Evolutionary conservation across 2,113 vertebrate species (phyloP).

Genomic region (Stegostoma tigrinum): DNA sequence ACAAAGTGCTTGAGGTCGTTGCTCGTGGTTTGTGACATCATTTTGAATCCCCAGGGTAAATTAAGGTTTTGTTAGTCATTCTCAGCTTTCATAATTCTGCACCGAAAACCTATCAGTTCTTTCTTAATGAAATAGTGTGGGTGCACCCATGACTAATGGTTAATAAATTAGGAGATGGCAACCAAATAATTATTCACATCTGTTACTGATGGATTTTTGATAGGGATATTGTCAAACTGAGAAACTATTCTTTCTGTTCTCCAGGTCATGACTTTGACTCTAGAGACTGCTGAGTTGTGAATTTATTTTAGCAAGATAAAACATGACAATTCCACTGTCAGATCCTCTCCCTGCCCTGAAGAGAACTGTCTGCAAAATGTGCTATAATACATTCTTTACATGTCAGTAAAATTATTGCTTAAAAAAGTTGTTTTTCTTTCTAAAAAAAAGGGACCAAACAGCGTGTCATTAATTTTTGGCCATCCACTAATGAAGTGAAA

Average conservation of each 20-base stretch:
- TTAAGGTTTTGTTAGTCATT: background rate
- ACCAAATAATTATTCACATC: conserved; percentile 26
- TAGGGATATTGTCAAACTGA: background rate
- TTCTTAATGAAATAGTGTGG: background rate
- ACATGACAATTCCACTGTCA: background rate
- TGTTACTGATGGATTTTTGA: conserved; percentile 6
- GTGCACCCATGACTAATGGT: conserved; percentile 25
- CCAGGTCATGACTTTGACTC: conserved; percentile 10
- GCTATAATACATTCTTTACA: background rate
- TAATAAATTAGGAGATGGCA: conserved; percentile 28
- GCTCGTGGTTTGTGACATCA: background rate
- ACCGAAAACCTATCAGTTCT: background rate
- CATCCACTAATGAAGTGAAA: background rate
- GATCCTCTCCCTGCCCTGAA: background rate
- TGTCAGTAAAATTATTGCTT: background rate
- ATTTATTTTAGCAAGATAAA: background rate
- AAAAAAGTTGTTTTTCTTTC: background rate
- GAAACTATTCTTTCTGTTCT: background rate
- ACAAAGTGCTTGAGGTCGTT: background rate
- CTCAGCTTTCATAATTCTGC: conserved; percentile 13
- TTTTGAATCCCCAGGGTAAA: conserved; percentile 16
- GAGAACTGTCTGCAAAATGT: background rate
- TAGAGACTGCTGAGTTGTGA: background rate
- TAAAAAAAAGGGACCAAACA: background rate
- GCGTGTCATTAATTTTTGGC: background rate